Percentiles rank a stretch among this genome's conserved stretches.
Conservation (phyloP, 2,888 invertebrate species). For the Spodoptera picta region DNA sequence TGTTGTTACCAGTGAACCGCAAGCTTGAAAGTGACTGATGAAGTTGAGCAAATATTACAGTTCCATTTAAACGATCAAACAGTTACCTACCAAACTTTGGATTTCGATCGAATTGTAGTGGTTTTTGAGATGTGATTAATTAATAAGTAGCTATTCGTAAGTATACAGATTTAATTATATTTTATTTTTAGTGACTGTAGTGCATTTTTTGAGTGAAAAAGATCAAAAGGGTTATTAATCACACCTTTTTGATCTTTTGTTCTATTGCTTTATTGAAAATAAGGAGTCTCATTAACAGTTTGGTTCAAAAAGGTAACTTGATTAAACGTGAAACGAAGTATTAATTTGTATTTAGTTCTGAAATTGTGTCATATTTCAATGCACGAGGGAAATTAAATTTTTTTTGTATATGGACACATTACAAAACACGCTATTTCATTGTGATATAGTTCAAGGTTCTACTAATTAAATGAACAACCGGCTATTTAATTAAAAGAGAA, state of each 20-base stretch:
- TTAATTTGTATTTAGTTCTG: no score
- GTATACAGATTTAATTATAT: constrained; percentile 42
- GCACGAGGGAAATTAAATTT: no score
- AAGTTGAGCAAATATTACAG: constrained; percentile 61
- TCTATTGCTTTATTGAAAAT: no score
- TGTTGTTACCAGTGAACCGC: constrained; percentile 64
- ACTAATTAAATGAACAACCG: no score
- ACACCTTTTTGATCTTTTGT: background rate
- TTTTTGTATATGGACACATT: no score
- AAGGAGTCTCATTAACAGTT: no score
- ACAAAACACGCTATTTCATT: no score
- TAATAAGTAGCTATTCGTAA: constrained; percentile 68
- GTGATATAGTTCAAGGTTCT: no score
- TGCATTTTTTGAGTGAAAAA: background rate
- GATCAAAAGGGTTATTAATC: background rate
- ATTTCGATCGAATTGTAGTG: constrained; percentile 75
- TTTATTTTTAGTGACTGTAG: background rate
- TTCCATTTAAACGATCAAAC: constrained; percentile 49
- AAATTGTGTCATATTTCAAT: no score
- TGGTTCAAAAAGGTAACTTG: no score
- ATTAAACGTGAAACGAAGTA: no score
- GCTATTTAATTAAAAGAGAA: no score
- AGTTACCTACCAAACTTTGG: constrained; percentile 68
- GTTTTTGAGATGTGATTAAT: constrained; percentile 82
- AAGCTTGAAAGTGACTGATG: constrained; percentile 75